A percentile compares a stretch with the other conserved stretches of the same genome.
Evolutionary conservation across 2,113 vertebrate genomes (phyloP).

Genomic region (Guaruba guarouba): DNA sequence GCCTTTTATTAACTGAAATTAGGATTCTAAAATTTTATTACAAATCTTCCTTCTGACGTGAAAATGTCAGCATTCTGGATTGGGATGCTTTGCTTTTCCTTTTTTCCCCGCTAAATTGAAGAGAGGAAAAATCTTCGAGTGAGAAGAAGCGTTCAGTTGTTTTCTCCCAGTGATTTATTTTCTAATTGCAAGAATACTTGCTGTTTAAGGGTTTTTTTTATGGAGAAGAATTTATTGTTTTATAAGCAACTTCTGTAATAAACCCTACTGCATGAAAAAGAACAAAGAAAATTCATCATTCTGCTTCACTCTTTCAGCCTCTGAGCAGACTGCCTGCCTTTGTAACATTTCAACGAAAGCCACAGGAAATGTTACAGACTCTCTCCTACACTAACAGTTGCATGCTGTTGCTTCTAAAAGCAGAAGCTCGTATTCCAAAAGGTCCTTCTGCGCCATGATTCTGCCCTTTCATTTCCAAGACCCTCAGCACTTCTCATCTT

Average conservation of each 20-base stretch:
- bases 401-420: neutral
- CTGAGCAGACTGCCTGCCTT: neutral
- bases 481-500: neutral
- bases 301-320: neutral
- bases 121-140: neutral
- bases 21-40: neutral
- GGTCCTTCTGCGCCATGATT: neutral
- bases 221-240: neutral
- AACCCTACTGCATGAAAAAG: neutral
- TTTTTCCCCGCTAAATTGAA: neutral
- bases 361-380: neutral
- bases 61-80: neutral
- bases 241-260: neutral
- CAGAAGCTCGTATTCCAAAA: neutral
- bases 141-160: fast-evolving
- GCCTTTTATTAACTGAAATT: neutral
- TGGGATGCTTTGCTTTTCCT: neutral
- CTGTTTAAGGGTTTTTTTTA: neutral
- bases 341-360: neutral
- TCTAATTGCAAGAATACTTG: neutral
- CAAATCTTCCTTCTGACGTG: neutral
- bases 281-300: neutral
- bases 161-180: neutral
- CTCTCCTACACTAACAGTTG: neutral
- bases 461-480: neutral